A percentile compares a stretch with the other conserved stretches of the same genome.
These are phyloP conservation scores for Rhamnusium bicolor DNA, from an alignment of 2,888 invertebrate genomes.

Conservation along the genomic window DNA sequence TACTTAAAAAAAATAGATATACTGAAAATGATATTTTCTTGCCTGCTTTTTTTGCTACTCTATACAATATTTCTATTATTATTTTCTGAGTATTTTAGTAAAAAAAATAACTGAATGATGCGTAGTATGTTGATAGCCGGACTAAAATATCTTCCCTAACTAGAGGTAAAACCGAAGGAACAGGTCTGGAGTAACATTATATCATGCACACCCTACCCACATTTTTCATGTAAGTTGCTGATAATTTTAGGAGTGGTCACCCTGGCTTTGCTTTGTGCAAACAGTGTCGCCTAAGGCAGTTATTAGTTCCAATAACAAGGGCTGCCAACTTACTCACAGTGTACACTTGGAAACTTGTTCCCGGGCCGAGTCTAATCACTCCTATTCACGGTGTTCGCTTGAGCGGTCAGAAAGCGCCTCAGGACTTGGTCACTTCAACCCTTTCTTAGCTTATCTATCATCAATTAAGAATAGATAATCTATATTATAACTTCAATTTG, in stretches of 20 bases:
- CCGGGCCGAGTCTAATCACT: constrained; percentile 64
- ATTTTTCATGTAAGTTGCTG: constrained; percentile 39
- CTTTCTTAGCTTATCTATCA: constrained; percentile 64
- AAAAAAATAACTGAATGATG: no score
- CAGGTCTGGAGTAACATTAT: constrained; percentile 9
- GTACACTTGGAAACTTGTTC: constrained; percentile 62
- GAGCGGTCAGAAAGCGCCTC: constrained; percentile 59
- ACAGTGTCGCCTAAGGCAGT: constrained; percentile 64
- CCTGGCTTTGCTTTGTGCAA: constrained; percentile 58
- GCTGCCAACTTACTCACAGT: constrained; percentile 59
- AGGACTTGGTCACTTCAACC: constrained; percentile 63
- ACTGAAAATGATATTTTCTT: no score
- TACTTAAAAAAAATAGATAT: no score
- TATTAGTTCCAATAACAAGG: constrained; percentile 69
- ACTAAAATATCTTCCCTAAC: neutral
- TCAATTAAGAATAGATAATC: constrained; percentile 64
- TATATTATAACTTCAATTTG: constrained; percentile 39
- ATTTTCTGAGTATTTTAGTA: no score
- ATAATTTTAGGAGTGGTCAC: constrained; percentile 63
- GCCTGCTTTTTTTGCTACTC: no score
- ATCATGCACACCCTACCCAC: neutral
- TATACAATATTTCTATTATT: no score
- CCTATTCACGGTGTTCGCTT: constrained; percentile 62
- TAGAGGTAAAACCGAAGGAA: neutral
- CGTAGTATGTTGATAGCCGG: no score